These are phyloP conservation scores for Leptodactylus fallax DNA, from an alignment of 2,797 vertebrate species.

Conservation along the genomic window DNA sequence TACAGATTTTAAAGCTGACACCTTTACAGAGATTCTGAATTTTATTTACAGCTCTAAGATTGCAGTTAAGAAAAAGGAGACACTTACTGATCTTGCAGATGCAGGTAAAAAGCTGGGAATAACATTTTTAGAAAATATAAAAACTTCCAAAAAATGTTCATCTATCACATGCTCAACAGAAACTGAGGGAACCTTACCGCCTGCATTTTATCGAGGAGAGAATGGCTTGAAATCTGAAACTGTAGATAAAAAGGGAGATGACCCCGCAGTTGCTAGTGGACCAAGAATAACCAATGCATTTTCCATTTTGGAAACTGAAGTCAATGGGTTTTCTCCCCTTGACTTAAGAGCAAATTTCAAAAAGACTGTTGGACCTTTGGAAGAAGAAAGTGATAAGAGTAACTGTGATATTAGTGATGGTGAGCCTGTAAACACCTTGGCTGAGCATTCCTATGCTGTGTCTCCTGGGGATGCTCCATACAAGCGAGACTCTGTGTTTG, in stretches of 20 bases:
- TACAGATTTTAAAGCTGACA: constrained; percentile 94
- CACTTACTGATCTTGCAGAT: constrained; percentile 84
- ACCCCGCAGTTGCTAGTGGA: constrained; percentile 84
- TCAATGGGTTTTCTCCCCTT: constrained; percentile 88
- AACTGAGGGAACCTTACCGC: constrained; percentile 71
- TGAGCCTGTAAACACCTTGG: constrained; percentile 86
- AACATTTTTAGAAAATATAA: constrained; percentile 93
- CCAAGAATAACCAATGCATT: constrained; percentile 98
- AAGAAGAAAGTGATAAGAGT: constrained; percentile 71
- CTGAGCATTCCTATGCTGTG: constrained; percentile 94
- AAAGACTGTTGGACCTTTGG: constrained; percentile 80
- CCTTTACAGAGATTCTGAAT: constrained; percentile 96
- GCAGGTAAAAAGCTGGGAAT: constrained; percentile 96
- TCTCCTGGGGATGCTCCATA: constrained; percentile 78
- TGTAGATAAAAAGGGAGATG: constrained; percentile 82
- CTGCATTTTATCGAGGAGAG: constrained; percentile 69
- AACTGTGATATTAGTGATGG: constrained; percentile 76
- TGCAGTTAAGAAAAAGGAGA: constrained; percentile 81
- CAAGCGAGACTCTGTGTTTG: constrained; percentile 68
- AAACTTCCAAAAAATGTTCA: constrained; percentile 72
- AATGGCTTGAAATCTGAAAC: constrained; percentile 83
- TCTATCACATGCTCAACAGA: constrained; percentile 54
- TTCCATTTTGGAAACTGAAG: constrained; percentile 92
- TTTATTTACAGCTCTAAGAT: constrained; percentile 97
- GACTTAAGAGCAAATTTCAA: constrained; percentile 82